phyloP scores from a whole-genome alignment of 2,113 vertebrate genomes.

The Haemorhous mexicanus region DNA sequence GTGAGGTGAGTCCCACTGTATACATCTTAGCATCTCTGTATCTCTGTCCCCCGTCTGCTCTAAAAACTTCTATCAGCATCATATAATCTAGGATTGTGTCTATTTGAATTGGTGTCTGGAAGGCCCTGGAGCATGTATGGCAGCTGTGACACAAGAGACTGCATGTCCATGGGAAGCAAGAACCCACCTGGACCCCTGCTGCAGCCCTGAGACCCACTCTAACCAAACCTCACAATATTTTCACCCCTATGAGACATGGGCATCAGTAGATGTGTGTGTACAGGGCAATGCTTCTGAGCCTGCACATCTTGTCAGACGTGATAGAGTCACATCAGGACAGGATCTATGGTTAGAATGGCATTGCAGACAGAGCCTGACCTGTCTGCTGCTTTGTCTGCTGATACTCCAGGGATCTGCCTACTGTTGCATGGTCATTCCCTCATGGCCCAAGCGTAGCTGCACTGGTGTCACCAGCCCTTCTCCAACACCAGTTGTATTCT shows the following conservation, averaged over 20 bases:
- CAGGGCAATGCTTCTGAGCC: neutral
- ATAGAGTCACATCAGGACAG: neutral
- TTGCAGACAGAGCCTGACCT: neutral
- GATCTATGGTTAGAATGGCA: neutral
- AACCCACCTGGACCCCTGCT: neutral
- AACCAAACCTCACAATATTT: neutral
- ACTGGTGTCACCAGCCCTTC: neutral
- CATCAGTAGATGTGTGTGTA: neutral
- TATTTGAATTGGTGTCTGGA: neutral
- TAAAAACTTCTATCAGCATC: neutral
- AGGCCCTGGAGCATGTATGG: neutral
- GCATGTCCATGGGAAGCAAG: neutral
- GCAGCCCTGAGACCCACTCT: neutral
- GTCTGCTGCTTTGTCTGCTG: neutral
- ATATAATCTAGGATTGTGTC: neutral
- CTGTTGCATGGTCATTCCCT: neutral
- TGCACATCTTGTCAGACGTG: rapidly evolving
- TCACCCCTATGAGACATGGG: neutral
- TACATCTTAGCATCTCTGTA: neutral
- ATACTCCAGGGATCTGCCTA: neutral
- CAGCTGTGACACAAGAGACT: neutral
- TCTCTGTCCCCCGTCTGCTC: neutral
- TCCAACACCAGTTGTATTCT: too few relatives aligned
- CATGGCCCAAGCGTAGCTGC: neutral
- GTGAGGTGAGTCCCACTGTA: neutral